phyloP scores from a whole-genome alignment of 2,113 vertebrate species.

The Neogobius melanostomus region DNA sequence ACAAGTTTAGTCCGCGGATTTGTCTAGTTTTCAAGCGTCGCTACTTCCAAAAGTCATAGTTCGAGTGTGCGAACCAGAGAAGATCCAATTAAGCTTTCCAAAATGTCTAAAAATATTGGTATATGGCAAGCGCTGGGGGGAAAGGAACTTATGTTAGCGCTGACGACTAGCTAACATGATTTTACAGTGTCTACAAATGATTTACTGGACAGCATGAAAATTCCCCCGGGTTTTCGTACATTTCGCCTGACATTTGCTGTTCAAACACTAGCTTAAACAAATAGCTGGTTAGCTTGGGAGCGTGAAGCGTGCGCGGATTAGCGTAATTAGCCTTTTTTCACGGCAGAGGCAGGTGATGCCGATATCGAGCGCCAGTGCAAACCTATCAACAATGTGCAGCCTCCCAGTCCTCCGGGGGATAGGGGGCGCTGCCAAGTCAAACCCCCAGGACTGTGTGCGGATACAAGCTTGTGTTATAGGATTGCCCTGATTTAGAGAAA shows the following conservation, averaged over 20 bases:
- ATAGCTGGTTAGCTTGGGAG: not conserved
- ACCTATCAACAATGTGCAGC: not conserved
- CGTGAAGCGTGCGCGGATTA: not conserved
- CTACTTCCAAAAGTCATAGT: not conserved
- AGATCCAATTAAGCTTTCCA: not conserved
- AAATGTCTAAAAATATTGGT: not conserved
- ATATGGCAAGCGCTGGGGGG: not conserved
- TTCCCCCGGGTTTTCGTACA: not conserved
- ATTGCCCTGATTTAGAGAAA: not conserved
- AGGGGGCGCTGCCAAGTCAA: conserved; percentile 8
- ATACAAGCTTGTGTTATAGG: not conserved
- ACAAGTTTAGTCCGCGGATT: not conserved
- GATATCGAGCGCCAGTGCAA: not conserved
- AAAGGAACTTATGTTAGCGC: not conserved
- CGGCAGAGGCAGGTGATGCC: conserved; percentile 2
- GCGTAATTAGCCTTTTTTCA: conserved; percentile 7
- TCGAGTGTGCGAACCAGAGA: not conserved
- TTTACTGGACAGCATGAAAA: not conserved
- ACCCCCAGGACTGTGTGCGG: not conserved
- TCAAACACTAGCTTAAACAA: not conserved
- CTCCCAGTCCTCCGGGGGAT: not conserved
- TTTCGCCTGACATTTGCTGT: not conserved
- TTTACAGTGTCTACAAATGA: not conserved
- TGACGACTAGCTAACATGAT: not conserved
- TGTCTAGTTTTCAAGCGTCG: not conserved